A percentile compares a stretch with the other conserved stretches of the same genome.
Evolutionary conservation across 2,113 vertebrate species (phyloP).

Genomic region (Euleptes europaea): DNA sequence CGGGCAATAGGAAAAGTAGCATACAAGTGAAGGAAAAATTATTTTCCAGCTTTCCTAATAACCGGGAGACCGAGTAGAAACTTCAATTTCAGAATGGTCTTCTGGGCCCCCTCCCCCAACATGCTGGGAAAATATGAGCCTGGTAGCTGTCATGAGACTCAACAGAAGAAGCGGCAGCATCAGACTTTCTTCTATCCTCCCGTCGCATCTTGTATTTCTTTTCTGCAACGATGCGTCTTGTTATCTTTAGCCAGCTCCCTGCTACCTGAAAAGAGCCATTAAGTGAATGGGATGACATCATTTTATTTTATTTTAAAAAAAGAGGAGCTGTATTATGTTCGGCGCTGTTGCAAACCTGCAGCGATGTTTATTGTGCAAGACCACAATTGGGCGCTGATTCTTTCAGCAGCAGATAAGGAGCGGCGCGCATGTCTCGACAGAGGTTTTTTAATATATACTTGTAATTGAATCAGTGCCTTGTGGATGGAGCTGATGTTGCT

Average conservation of each 20-base stretch:
- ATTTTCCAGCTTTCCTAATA: not conserved
- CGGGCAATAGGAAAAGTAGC: not conserved
- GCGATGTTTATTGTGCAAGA: not conserved
- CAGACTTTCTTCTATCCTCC: not conserved
- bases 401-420: conserved; percentile 33
- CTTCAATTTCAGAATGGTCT: not conserved
- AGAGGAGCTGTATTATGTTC: conserved; percentile 26
- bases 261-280: conserved; percentile 20
- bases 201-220: not conserved
- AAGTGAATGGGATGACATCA: conserved; percentile 32
- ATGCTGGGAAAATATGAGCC: not conserved
- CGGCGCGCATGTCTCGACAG: conserved; percentile 31
- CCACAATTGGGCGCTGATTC: conserved; percentile 29
- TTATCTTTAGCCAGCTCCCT: conserved; percentile 1
- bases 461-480: conserved; percentile 57
- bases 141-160: not conserved
- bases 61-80: not conserved
- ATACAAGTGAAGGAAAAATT: not conserved
- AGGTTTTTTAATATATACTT: conserved; percentile 37
- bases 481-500: conserved; percentile 52
- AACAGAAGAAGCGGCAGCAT: not conserved
- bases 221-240: not conserved
- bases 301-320: too few species aligned
- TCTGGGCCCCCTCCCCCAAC: too few species aligned
- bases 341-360: not conserved